These are phyloP conservation scores for Oedothorax gibbosus DNA, from an alignment of 1,140 invertebrate species.

Conservation along the genomic window DNA sequence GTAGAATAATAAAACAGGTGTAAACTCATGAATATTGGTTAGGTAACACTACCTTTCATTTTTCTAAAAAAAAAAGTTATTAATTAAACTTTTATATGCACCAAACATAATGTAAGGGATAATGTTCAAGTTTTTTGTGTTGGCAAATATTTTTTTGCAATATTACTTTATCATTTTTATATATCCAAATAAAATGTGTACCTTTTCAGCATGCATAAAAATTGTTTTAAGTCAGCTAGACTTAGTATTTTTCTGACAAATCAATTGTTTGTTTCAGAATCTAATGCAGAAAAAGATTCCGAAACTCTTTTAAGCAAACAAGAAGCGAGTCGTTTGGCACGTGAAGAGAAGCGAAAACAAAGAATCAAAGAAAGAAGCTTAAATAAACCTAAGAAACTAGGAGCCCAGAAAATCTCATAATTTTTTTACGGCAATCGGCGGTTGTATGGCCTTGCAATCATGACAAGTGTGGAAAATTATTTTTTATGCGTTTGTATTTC, in stretches of 20 bases:
- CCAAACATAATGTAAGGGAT: background rate
- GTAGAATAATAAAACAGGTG: too few species aligned
- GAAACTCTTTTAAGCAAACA: slow-evolving; percentile 30
- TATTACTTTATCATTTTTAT: background rate
- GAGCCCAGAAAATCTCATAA: slow-evolving; percentile 51
- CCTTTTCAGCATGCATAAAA: background rate
- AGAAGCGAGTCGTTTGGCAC: slow-evolving; percentile 22
- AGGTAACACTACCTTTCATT: too few species aligned
- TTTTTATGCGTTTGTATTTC: background rate
- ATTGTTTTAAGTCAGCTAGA: background rate
- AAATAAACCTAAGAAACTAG: slow-evolving; percentile 33
- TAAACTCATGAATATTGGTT: too few species aligned
- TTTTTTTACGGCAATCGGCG: background rate
- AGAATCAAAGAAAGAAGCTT: slow-evolving; percentile 16
- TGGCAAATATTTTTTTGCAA: background rate
- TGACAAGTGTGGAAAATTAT: background rate
- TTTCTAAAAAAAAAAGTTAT: background rate
- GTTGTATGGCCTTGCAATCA: background rate
- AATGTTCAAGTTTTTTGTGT: background rate
- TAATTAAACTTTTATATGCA: background rate
- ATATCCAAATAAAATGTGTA: background rate
- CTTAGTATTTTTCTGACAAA: background rate
- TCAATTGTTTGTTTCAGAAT: background rate
- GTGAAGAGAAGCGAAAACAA: slow-evolving; percentile 37
- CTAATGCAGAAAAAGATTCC: background rate